Base-by-base conservation (phyloP, 2,888 invertebrate species). In the Augiades crinisus region DNA sequence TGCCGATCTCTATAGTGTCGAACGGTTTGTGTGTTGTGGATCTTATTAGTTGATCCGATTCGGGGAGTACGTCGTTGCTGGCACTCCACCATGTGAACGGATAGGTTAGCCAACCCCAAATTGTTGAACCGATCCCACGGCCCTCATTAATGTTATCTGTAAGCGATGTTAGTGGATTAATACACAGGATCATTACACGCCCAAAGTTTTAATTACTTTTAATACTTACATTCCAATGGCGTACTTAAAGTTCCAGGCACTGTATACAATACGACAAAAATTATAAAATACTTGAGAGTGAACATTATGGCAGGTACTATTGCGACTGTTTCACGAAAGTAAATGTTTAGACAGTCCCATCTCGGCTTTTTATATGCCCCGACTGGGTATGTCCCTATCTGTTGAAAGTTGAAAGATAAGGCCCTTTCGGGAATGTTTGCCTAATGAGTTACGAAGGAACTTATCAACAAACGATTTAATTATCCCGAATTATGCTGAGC, bases 41-140 rank as follows among this genome's bases (percentile, higher is more conserved):
- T 40, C 65, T 70, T 31, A 68, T 58, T 5, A 76, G 63, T 31
- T 67, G 70, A 37, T 74, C 70, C 21, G 59, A 65, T 3, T 68
- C 57, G 1, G 78, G 72, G 8, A 60, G 47, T 49, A 56, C 57
- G 34, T 74, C 74, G 2, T 59, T 47, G 5, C 57, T 63, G 2
- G 77, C 70, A 56, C 71, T 67, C 82, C 85, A 85, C 86, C 87
- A 88, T 1, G 77, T 65, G 54, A 88, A 85, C 3, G 89, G 89
- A 70, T 87, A 87, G 24, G 77, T 79, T 61, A 90, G 61, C 89
- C 88, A 90, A 43, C 72, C 76, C 90, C 90, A 90, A 62, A 90
- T 21, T 19, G 81, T 80, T 7, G 82, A 78, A 47, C 77, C 75
- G 46, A 85, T 67, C 34, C 88, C 81, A 51, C 81, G 84, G 33